phyloP scores from a whole-genome alignment of 2,113 vertebrate genomes.

The Rafetus swinhoei region DNA sequence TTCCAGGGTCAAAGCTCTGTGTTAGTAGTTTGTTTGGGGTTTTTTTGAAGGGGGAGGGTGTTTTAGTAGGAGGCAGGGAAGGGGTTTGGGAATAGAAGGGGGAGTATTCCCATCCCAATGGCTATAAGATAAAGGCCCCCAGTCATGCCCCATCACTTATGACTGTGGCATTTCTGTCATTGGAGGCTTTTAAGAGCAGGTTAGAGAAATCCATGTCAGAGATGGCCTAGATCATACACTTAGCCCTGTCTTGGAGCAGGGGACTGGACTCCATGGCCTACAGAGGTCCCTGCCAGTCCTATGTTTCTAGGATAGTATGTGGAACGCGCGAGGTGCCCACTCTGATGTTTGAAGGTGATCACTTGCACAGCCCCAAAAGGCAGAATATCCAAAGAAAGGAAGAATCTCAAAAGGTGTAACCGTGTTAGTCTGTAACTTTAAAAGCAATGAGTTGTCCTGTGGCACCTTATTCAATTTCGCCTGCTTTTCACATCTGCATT shows the following conservation, averaged over 20 bases:
- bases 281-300: neutral
- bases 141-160: neutral
- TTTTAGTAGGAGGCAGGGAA: too few species aligned
- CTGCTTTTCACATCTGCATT: too few species aligned
- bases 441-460: too few species aligned
- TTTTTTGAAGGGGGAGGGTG: neutral
- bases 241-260: neutral
- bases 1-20: neutral
- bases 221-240: neutral
- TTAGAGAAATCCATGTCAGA: neutral
- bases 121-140: neutral
- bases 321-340: too few species aligned
- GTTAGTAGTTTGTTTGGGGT: neutral
- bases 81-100: too few species aligned
- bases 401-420: too few species aligned
- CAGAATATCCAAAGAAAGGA: neutral
- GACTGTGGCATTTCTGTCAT: neutral
- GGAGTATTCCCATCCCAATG: neutral
- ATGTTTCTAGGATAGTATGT: fast-evolving
- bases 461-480: too few species aligned
- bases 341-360: neutral
- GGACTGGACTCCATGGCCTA: neutral
- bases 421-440: too few species aligned
- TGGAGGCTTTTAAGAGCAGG: neutral
- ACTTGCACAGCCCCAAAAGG: neutral